phyloP scores from a whole-genome alignment of 2,113 vertebrate genomes.

The Melanocharis versteri region DNA sequence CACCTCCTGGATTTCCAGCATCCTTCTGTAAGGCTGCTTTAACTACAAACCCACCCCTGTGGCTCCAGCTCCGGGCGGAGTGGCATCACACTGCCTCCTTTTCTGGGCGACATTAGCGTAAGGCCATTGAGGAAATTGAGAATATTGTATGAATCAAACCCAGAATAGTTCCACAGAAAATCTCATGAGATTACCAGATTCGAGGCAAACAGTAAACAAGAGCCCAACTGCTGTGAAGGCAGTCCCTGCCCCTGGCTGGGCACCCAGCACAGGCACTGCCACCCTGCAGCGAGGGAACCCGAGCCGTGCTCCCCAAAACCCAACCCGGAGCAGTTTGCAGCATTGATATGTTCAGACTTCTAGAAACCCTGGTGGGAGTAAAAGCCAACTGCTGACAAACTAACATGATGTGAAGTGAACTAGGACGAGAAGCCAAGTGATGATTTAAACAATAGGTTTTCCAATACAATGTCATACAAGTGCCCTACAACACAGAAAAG shows the following conservation, averaged over 20 bases:
- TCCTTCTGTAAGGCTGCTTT: neutral
- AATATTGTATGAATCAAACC: neutral
- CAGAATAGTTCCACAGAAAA: neutral
- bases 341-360: fast-evolving
- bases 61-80: fast-evolving
- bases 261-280: fast-evolving
- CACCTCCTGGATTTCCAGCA: neutral
- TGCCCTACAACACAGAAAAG: neutral
- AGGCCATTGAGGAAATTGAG: neutral
- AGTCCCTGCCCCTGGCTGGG: fast-evolving
- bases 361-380: neutral
- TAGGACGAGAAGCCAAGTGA: neutral
- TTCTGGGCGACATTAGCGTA: neutral
- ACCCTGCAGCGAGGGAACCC: fast-evolving
- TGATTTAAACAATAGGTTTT: neutral
- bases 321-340: fast-evolving
- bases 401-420: neutral
- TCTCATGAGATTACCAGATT: neutral
- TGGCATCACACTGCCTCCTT: fast-evolving
- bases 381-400: neutral
- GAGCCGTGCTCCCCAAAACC: fast-evolving
- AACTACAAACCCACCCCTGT: fast-evolving
- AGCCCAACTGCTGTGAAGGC: neutral
- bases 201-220: fast-evolving
- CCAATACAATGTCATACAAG: neutral